Percentiles rank a stretch among this genome's conserved stretches.
phyloP scores from a whole-genome alignment of 2,888 invertebrate genomes.

The Cataglyphis livida region DNA sequence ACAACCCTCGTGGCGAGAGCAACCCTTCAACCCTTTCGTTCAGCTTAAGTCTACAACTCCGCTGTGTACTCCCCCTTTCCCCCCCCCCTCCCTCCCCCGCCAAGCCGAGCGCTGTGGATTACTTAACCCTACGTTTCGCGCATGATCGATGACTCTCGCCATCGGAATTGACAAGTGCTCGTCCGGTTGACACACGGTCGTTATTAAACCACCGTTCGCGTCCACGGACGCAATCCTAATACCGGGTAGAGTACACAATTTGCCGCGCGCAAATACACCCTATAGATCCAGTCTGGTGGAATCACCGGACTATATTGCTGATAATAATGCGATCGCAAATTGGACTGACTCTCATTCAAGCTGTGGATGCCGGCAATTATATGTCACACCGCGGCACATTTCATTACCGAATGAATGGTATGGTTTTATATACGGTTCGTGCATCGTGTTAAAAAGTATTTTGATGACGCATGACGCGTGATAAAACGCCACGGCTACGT shows the following conservation, averaged over 20 bases:
- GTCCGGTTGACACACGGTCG: slow-evolving; percentile 56
- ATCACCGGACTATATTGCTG: slow-evolving; percentile 49
- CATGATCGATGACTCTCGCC: slow-evolving; percentile 68
- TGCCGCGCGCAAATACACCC: slow-evolving; percentile 66
- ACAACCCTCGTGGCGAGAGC: slow-evolving; percentile 17
- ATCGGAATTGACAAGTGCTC: slow-evolving; percentile 66
- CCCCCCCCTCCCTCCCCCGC: too few relatives aligned
- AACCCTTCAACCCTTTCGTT: slow-evolving; percentile 15
- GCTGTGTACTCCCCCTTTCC: neutral
- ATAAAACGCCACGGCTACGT: neutral
- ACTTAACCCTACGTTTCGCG: slow-evolving; percentile 51
- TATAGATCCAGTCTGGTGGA: slow-evolving; percentile 60
- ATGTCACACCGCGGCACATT: slow-evolving; percentile 35
- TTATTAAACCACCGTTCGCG: slow-evolving; percentile 67
- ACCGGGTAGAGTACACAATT: slow-evolving; percentile 66
- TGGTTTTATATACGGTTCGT: neutral
- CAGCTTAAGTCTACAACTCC: slow-evolving; percentile 33
- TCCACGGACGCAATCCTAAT: slow-evolving; percentile 58
- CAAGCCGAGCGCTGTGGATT: slow-evolving; percentile 28
- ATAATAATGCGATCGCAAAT: slow-evolving; percentile 69
- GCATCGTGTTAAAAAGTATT: neutral
- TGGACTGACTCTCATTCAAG: slow-evolving; percentile 42
- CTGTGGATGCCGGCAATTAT: slow-evolving; percentile 42
- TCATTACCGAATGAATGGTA: slow-evolving; percentile 11
- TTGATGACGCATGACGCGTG: neutral